A percentile compares a stretch with the other conserved stretches of the same genome.
phyloP scores from a whole-genome alignment of 1,140 invertebrate species.

The Scylla paramamosain region DNA sequence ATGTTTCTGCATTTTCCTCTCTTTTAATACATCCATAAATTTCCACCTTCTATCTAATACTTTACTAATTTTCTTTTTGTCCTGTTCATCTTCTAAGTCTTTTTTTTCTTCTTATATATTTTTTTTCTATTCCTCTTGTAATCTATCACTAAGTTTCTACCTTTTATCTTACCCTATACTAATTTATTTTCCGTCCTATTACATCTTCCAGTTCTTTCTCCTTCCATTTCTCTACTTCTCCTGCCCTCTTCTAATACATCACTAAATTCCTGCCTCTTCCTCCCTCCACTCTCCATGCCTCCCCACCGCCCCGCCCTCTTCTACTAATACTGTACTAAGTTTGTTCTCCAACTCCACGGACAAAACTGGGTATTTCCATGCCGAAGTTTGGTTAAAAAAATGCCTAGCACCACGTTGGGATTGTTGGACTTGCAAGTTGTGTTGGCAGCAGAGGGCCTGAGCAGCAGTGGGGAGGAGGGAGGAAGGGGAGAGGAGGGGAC shows the following conservation, averaged over 20 bases:
- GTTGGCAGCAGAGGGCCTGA: neutral
- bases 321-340: neutral
- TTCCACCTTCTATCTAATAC: no score
- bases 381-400: neutral
- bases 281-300: neutral
- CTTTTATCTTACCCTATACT: no score
- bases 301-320: neutral
- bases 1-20: no score
- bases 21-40: no score
- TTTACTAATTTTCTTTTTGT: no score
- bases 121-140: no score
- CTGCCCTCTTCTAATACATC: no score
- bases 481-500: no score
- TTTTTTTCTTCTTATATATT: neutral
- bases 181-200: neutral
- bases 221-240: neutral
- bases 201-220: neutral
- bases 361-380: neutral
- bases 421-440: neutral
- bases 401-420: neutral
- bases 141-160: no score
- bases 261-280: neutral
- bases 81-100: neutral
- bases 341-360: neutral
- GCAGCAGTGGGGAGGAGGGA: no score